These are phyloP conservation scores for Zaprionus camerounensis DNA, from an alignment of 1,140 invertebrate genomes.

Conservation along the genomic window DNA sequence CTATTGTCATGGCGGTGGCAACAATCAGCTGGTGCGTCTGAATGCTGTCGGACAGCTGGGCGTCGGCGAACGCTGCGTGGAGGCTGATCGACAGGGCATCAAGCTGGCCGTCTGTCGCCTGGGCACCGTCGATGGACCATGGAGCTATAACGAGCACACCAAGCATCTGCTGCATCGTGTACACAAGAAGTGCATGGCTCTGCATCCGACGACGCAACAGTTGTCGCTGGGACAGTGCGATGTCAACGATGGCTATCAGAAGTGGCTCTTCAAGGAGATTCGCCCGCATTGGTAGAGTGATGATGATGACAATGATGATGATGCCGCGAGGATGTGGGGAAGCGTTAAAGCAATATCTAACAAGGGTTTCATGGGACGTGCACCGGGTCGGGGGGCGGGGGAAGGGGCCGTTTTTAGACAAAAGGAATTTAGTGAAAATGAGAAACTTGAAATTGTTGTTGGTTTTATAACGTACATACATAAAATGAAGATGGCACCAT, in stretches of 20 bases:
- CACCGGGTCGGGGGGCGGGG: constrained; percentile 35
- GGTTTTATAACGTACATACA: constrained; percentile 54
- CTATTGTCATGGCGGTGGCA: constrained; percentile 96
- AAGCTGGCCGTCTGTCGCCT: constrained; percentile 95
- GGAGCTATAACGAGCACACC: constrained; percentile 92
- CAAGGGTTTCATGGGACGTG: constrained; percentile 42
- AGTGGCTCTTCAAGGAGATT: constrained; percentile 93
- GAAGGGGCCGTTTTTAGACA: constrained; percentile 66
- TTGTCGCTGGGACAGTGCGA: constrained; percentile 92
- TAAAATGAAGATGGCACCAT: constrained; percentile 11
- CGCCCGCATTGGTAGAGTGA: constrained; percentile 83
- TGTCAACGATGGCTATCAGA: constrained; percentile 93
- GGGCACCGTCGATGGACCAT: constrained; percentile 96
- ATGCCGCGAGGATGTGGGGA: background rate
- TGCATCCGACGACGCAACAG: constrained; percentile 92
- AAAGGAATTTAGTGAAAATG: constrained; percentile 79
- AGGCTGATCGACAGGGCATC: constrained; percentile 93
- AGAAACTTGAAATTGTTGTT: constrained; percentile 68
- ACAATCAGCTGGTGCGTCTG: constrained; percentile 96
- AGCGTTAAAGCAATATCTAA: constrained; percentile 33
- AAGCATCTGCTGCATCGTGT: constrained; percentile 91
- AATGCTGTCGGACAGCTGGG: constrained; percentile 97
- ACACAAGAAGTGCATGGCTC: constrained; percentile 93
- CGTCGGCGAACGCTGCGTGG: constrained; percentile 97
- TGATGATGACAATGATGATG: background rate